These are phyloP conservation scores for Pteruthius melanotis DNA, from an alignment of 2,113 vertebrate species.

Conservation along the genomic window DNA sequence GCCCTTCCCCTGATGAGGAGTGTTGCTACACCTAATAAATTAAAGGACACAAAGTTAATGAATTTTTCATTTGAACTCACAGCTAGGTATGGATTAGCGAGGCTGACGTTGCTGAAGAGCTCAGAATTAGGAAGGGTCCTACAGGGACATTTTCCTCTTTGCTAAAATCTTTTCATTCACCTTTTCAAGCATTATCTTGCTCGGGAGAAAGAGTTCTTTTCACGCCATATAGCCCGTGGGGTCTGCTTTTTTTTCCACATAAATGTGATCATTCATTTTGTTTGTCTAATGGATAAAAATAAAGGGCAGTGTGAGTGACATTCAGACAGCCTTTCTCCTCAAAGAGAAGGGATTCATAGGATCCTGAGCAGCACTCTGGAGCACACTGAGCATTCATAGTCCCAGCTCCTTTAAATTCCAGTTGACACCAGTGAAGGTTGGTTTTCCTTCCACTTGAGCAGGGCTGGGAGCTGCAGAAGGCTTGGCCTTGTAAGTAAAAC, in stretches of 20 bases:
- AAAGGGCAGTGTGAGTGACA: conserved; percentile 46
- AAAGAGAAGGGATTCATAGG: conserved; percentile 7
- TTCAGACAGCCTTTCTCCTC: conserved; percentile 48
- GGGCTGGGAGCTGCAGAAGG: background rate
- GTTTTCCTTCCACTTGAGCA: background rate
- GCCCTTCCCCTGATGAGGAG: conserved; percentile 38
- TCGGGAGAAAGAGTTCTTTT: conserved; percentile 27
- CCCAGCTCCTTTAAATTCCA: conserved; percentile 14
- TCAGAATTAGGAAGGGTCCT: conserved; percentile 43
- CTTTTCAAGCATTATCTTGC: conserved; percentile 34
- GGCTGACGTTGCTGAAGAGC: conserved; percentile 43
- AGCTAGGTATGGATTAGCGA: conserved; percentile 50
- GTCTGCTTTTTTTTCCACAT: conserved; percentile 27
- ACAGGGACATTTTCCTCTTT: conserved; percentile 42
- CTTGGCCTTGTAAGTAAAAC: background rate
- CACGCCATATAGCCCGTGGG: conserved; percentile 23
- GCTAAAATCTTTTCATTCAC: conserved; percentile 44
- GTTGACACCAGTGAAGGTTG: background rate
- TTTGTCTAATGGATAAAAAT: conserved; percentile 61
- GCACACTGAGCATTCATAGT: background rate
- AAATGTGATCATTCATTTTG: conserved; percentile 47
- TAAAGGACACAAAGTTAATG: conserved; percentile 68
- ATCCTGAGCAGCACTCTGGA: background rate
- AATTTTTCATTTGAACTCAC: conserved; percentile 57
- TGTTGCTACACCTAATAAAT: conserved; percentile 68